phyloP scores from a whole-genome alignment of 2,888 invertebrate species.

The Orthosia cruda region DNA sequence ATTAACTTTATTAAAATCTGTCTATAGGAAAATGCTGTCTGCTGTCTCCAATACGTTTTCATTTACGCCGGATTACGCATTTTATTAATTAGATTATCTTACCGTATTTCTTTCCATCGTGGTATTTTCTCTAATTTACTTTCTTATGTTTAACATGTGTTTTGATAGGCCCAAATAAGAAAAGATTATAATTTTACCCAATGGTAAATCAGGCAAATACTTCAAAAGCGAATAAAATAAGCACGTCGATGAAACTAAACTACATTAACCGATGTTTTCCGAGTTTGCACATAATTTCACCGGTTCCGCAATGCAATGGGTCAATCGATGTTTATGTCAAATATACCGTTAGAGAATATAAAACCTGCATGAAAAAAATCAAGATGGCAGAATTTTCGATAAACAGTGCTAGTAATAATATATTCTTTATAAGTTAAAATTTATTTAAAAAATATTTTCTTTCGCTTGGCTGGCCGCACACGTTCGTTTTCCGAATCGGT shows the following conservation, averaged over 20 bases:
- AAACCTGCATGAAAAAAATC: too few species aligned
- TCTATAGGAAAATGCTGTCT: constrained; percentile 30
- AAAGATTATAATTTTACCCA: neutral
- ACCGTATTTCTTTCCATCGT: constrained; percentile 15
- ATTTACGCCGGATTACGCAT: constrained; percentile 1
- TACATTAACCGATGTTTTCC: neutral
- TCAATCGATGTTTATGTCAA: neutral
- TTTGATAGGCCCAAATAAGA: constrained; percentile 12
- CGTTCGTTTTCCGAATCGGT: too few species aligned
- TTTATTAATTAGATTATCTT: neutral
- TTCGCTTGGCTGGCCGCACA: too few species aligned
- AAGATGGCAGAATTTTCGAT: too few species aligned
- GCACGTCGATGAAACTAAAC: too few species aligned
- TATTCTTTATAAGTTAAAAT: too few species aligned
- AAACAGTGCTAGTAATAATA: too few species aligned
- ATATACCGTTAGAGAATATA: neutral
- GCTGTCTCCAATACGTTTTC: constrained; percentile 34
- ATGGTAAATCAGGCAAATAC: neutral
- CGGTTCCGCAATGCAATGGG: neutral
- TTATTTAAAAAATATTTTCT: too few species aligned
- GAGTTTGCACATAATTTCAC: neutral
- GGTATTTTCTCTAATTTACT: neutral
- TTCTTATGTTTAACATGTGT: neutral
- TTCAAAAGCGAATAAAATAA: too few species aligned
- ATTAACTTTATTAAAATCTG: constrained; percentile 34